Evolutionary conservation across 2,113 vertebrate genomes (phyloP), one percentile per base, ranked within the genome.

Genomic region (Australoheros scitulus): DNA sequence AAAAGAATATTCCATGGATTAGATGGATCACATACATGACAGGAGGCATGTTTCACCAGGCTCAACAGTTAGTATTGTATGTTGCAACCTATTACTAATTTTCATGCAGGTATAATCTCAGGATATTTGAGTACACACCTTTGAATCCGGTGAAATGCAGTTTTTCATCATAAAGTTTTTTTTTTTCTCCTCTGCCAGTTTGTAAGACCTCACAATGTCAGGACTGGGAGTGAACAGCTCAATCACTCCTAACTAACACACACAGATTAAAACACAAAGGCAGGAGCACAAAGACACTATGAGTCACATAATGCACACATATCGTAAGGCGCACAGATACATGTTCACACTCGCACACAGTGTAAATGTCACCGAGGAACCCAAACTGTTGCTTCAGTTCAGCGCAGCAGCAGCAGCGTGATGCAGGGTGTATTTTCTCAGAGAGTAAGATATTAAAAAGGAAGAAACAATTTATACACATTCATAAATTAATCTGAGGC

Each of bases 301-400:
- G 38, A 79, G 43, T 56, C 38, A 26, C 29, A 34, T n/a, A 36
- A 52, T 41, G 18, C 4, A 20, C 5, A 55, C 6, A 17, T 17
- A 57, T 41, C 36, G 3, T 63, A 47, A 75, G 59, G 22, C 1
- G 18, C 26, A 61, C 8, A 24, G 32, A 61, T 34, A 60, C 41
- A 18, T 43, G 22, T 22, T 55, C 41, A 32, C 68, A 14, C 6
- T 72, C 61, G n/a, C 1, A 38, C 76, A 34, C 17, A 8, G 36
- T 76, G 75, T 85, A 92, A 94, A 92, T 88, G 90, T 92, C 91
- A 91, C 82, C 1, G 76, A 88, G 87, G 75, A 87, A 89, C 32
- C 58, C 87, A 92, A 89, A 88, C 79, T 91, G 90, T 65, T 91
- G 63, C 84, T 61, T 82, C 81, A 29, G 57, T 78, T 86, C 84